Percentiles rank a stretch among this genome's conserved stretches.
phyloP scores from a whole-genome alignment of 2,888 invertebrate species.

The Rotaria magnacalcarata region DNA sequence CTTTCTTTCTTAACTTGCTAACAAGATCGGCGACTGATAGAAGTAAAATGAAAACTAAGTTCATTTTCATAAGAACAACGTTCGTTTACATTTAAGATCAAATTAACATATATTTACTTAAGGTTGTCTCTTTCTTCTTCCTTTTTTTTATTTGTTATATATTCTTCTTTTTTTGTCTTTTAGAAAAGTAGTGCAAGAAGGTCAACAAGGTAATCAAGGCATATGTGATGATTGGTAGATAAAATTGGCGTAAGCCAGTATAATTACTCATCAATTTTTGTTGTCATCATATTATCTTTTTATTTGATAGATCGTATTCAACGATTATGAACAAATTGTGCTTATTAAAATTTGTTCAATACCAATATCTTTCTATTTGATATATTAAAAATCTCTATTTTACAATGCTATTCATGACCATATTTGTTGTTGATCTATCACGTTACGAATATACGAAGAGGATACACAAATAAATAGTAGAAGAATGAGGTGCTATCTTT shows the following conservation, averaged over 20 bases:
- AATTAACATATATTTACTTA: not conserved
- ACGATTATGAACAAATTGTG: not conserved
- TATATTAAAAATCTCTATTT: not conserved
- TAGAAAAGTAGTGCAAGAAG: conserved; percentile 36
- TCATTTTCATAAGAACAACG: conserved; percentile 35
- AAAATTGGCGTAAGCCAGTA: not conserved
- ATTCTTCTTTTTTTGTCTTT: not conserved
- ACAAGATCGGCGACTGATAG: conserved; percentile 76
- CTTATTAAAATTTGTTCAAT: not conserved
- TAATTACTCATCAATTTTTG: not conserved
- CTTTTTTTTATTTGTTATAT: not conserved
- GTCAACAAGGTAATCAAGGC: conserved; percentile 41
- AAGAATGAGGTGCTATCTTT: not conserved
- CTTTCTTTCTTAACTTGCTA: conserved; percentile 86
- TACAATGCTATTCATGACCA: not conserved
- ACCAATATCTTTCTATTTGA: not conserved
- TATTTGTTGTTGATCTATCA: conserved; percentile 29
- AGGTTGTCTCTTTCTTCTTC: not conserved
- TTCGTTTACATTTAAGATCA: conserved; percentile 7
- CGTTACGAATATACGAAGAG: not conserved
- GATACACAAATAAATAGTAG: not conserved
- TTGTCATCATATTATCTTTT: not conserved
- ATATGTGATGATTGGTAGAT: not conserved
- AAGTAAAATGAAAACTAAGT: conserved; percentile 89
- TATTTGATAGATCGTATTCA: not conserved